Percentiles rank a stretch among this genome's conserved stretches.
phyloP scores from a whole-genome alignment of 2,797 vertebrate species.

The Enoplosus armatus region DNA sequence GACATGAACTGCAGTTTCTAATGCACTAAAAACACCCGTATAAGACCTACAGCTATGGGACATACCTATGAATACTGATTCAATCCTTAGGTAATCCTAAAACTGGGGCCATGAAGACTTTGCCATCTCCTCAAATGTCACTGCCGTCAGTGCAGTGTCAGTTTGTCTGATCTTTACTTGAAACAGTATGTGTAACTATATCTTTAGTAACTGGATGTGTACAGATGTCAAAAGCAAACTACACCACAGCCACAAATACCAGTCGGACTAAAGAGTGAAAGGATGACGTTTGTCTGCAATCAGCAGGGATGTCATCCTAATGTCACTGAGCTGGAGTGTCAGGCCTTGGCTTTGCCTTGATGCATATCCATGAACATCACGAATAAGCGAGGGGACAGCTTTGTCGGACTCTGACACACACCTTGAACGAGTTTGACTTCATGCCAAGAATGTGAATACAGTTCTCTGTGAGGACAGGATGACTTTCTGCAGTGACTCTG shows the following conservation, averaged over 20 bases:
- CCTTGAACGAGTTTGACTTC: constrained; percentile 62
- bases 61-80: constrained; percentile 40
- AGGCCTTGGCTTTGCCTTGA: constrained; percentile 42
- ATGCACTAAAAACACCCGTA: constrained; percentile 39
- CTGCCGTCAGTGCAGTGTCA: constrained; percentile 1
- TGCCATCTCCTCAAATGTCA: constrained; percentile 9
- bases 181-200: not conserved
- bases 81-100: constrained; percentile 31
- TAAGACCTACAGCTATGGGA: constrained; percentile 29
- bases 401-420: constrained; percentile 48
- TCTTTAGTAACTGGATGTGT: not conserved
- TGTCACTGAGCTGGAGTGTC: constrained; percentile 33
- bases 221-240: not conserved
- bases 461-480: constrained; percentile 54
- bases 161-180: constrained; percentile 7
- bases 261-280: constrained; percentile 5
- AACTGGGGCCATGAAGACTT: constrained; percentile 3
- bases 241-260: not conserved
- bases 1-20: constrained; percentile 31
- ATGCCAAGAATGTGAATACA: constrained; percentile 63
- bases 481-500: constrained; percentile 51
- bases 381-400: constrained; percentile 45
- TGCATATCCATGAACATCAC: constrained; percentile 54
- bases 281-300: constrained; percentile 23
- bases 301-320: constrained; percentile 20